Percentiles rank a stretch among this genome's conserved stretches.
Evolutionary conservation across 2,113 vertebrate genomes (phyloP).

Genomic region (Trichomycterus rosablanca): DNA sequence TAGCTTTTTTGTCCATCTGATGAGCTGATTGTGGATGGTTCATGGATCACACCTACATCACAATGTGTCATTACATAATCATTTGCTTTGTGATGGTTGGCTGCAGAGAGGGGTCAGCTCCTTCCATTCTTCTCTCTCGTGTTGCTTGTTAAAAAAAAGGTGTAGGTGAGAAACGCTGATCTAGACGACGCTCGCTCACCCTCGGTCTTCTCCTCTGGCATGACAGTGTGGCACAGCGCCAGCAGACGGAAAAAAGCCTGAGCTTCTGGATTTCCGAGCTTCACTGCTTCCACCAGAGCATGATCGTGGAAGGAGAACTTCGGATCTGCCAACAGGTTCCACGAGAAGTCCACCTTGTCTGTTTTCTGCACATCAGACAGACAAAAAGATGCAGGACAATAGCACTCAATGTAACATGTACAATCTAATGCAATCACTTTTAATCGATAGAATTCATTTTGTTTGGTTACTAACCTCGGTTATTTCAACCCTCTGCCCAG

Average conservation of each 20-base stretch:
- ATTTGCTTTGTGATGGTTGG: no score
- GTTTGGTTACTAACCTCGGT: constrained; percentile 73
- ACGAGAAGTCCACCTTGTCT: constrained; percentile 79
- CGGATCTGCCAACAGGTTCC: constrained; percentile 80
- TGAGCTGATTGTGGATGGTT: no score
- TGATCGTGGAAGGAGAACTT: constrained; percentile 88
- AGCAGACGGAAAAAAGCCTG: constrained; percentile 85
- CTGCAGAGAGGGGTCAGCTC: no score
- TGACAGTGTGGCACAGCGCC: constrained; percentile 90
- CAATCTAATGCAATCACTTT: no score
- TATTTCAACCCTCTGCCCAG: constrained; percentile 69
- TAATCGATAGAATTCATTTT: no score
- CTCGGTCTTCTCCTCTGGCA: constrained; percentile 84
- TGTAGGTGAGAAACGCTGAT: no score
- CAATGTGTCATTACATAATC: no score
- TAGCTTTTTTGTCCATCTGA: no score
- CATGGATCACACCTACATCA: no score
- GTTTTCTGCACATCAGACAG: constrained; percentile 66
- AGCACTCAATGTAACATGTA: no score
- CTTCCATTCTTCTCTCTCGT: no score
- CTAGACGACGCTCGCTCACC: constrained; percentile 62
- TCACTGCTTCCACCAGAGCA: constrained; percentile 76
- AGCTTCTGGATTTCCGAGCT: constrained; percentile 53
- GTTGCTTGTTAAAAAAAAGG: no score
- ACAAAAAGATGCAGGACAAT: background rate